Conservation (phyloP, 2,797 vertebrate species). For the Vireo griseus region DNA sequence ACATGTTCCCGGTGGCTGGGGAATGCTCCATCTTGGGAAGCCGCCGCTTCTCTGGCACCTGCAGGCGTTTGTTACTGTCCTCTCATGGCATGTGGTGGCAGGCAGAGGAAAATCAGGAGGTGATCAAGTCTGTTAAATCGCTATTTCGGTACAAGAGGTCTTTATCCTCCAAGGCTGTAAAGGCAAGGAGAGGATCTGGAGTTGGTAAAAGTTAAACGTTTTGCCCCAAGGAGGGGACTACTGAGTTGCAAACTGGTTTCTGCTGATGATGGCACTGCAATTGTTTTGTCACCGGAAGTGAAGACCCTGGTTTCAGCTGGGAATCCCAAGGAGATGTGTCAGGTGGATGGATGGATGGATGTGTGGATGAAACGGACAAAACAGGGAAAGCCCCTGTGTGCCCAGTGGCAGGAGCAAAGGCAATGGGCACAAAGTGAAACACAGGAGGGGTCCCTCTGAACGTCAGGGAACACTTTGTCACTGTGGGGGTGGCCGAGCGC, state of each 20-base stretch:
- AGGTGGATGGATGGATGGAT: background rate
- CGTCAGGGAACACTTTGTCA: background rate
- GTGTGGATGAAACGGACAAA: background rate
- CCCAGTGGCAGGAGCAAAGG: background rate
- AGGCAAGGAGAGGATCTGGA: background rate
- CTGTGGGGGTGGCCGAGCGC: fast-evolving
- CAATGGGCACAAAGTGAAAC: no score
- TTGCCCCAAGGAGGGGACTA: background rate
- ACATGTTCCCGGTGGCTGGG: background rate
- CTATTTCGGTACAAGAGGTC: background rate
- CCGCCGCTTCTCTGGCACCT: background rate
- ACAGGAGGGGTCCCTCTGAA: background rate
- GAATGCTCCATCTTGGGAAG: background rate
- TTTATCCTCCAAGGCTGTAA: background rate
- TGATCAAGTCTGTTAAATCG: background rate
- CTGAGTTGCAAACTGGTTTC: background rate
- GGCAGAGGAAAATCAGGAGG: background rate
- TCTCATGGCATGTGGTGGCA: background rate
- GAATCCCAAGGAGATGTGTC: no score
- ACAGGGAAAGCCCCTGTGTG: background rate
- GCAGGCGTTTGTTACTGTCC: fast-evolving
- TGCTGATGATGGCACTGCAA: background rate
- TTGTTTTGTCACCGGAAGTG: background rate
- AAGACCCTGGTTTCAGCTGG: background rate
- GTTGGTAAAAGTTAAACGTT: background rate